phyloP scores from a whole-genome alignment of 2,113 vertebrate species.

The Bos indicus region DNA sequence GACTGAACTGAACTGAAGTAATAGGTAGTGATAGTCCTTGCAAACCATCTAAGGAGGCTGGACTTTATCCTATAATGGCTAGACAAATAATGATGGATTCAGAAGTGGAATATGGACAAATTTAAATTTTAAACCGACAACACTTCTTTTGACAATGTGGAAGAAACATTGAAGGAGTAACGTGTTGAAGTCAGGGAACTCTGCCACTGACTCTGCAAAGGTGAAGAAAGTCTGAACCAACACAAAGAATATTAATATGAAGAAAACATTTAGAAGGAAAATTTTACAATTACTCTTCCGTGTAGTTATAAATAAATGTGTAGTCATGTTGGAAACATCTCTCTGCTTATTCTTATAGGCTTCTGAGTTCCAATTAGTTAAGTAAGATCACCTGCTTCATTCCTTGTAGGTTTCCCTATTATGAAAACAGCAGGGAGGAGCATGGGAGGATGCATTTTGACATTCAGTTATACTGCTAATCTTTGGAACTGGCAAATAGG shows the following conservation, averaged over 20 bases:
- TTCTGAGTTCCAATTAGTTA: neutral
- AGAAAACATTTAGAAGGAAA: neutral
- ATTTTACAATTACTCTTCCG: neutral
- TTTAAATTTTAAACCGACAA: neutral
- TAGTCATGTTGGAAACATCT: neutral
- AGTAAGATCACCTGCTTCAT: neutral
- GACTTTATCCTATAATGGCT: neutral
- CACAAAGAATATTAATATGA: neutral
- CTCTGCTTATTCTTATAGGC: neutral
- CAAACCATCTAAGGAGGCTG: neutral
- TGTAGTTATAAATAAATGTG: neutral
- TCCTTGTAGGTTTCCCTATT: constrained; percentile 7
- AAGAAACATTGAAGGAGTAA: neutral
- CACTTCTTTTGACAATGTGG: neutral
- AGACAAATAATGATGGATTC: neutral
- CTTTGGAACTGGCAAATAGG: constrained; percentile 49
- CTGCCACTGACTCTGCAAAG: neutral
- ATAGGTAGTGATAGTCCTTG: too few relatives aligned
- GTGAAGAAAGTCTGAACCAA: neutral
- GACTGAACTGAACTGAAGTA: neutral
- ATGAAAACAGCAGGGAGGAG: constrained; percentile 27
- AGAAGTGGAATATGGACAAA: neutral
- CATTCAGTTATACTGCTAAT: constrained; percentile 52
- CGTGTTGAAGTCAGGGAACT: neutral
- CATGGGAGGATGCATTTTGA: constrained; percentile 10